phyloP scores from a whole-genome alignment of 2,797 vertebrate species.

The Aldrovandia affinis region DNA sequence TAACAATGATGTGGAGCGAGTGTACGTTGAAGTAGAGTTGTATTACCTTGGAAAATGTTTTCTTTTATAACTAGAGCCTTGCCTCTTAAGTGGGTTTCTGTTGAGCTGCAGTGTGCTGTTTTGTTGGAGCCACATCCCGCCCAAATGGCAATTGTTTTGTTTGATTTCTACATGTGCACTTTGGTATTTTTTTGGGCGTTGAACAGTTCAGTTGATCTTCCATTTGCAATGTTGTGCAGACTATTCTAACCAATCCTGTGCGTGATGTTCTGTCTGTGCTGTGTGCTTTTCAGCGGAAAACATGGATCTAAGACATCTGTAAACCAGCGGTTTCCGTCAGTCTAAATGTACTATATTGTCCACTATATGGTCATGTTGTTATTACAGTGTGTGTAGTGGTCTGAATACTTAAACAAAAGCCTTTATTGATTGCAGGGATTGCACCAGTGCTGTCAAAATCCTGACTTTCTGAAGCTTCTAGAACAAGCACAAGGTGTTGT shows the following conservation, averaged over 20 bases:
- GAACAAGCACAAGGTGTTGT: conserved; percentile 19
- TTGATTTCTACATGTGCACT: not conserved
- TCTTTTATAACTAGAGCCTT: conserved; percentile 35
- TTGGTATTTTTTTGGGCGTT: not conserved
- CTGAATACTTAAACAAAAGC: conserved; percentile 12
- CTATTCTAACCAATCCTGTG: not conserved
- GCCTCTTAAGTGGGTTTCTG: conserved; percentile 17
- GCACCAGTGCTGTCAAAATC: not conserved
- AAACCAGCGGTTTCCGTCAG: not conserved
- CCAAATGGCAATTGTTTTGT: not conserved
- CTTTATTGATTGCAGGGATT: conserved; percentile 18
- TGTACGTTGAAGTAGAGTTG: conserved; percentile 46
- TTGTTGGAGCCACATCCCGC: conserved; percentile 3
- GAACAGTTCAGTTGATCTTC: not conserved
- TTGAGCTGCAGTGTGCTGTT: conserved; percentile 33
- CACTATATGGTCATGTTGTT: conserved; percentile 5
- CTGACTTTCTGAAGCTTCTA: not conserved
- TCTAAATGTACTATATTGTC: not conserved
- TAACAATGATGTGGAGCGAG: conserved; percentile 54
- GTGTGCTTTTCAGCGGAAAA: not conserved
- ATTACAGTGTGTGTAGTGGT: not conserved
- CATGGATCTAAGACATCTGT: not conserved
- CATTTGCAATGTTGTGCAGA: not conserved
- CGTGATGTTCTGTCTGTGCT: conserved; percentile 1
- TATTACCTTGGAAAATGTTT: conserved; percentile 42